Percentiles rank a stretch among this genome's conserved stretches.
Conservation (phyloP, 2,888 invertebrate species). For the Clitarchus hookeri region DNA sequence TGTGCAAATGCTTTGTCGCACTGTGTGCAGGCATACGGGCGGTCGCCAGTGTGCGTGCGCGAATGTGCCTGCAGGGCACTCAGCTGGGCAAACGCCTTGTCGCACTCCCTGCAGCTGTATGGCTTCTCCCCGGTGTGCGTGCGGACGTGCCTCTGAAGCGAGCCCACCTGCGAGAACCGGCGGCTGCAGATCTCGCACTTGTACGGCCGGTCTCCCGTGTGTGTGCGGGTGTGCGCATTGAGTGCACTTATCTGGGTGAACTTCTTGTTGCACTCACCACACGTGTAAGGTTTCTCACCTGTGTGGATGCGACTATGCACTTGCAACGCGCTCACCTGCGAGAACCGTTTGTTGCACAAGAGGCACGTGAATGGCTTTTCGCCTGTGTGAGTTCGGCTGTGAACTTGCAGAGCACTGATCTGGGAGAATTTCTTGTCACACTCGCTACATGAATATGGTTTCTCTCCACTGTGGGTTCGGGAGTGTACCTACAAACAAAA, state of each 20-base stretch:
- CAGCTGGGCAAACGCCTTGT: neutral
- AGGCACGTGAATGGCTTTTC: conserved; percentile 30
- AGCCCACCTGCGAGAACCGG: conserved; percentile 15
- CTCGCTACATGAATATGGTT: conserved; percentile 53
- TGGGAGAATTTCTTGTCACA: conserved; percentile 59
- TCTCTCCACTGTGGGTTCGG: conserved; percentile 50
- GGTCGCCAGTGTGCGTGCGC: conserved; percentile 22
- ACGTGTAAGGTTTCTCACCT: conserved; percentile 27
- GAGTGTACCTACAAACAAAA: conserved; percentile 44
- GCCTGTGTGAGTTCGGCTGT: conserved; percentile 30
- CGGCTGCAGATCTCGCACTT: conserved; percentile 1
- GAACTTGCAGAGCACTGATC: conserved; percentile 49
- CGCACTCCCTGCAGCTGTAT: neutral
- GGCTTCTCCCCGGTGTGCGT: conserved; percentile 23
- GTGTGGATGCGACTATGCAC: conserved; percentile 31
- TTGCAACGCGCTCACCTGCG: conserved; percentile 21
- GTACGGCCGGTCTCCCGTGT: conserved; percentile 27
- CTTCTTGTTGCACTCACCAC: conserved; percentile 30
- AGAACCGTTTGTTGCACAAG: conserved; percentile 31
- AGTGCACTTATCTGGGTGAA: conserved; percentile 31
- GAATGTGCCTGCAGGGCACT: conserved; percentile 18
- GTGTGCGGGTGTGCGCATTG: conserved; percentile 30
- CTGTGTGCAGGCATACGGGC: conserved; percentile 3
- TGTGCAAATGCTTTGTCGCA: conserved; percentile 20
- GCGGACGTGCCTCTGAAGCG: conserved; percentile 15